These are phyloP conservation scores for Leptinotarsa lineolata DNA, from an alignment of 1,140 invertebrate species.

Conservation along the genomic window DNA sequence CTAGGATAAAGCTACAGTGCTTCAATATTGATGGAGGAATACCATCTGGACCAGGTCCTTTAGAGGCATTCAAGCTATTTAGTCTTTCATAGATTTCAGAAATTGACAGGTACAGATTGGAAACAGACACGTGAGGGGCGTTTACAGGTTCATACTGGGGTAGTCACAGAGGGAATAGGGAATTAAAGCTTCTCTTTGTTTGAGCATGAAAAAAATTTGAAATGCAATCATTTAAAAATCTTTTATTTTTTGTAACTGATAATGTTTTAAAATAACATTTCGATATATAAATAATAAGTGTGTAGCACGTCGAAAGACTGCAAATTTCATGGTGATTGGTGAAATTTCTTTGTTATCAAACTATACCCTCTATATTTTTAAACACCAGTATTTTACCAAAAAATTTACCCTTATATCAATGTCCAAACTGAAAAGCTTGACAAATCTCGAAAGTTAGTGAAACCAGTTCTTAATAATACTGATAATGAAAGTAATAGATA, in stretches of 20 bases:
- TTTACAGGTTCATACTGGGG: no score
- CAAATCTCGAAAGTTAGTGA: neutral
- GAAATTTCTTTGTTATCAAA: conserved; percentile 38
- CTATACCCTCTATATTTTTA: conserved; percentile 33
- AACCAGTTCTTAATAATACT: conserved; percentile 19
- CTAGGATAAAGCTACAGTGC: no score
- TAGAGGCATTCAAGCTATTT: no score
- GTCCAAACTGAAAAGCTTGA: conserved; percentile 32
- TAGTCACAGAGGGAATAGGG: no score
- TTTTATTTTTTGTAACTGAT: conserved; percentile 44
- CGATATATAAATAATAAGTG: conserved; percentile 42
- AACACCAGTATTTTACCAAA: conserved; percentile 30
- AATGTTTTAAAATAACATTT: conserved; percentile 44
- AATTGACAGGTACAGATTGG: no score
- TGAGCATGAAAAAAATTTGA: neutral
- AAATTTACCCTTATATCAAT: conserved; percentile 30
- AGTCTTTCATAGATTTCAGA: no score
- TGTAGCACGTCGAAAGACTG: conserved; percentile 37
- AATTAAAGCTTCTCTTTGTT: neutral
- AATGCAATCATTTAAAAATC: conserved; percentile 33
- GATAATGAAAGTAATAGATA: conserved; percentile 15
- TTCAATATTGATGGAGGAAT: no score
- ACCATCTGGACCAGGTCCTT: no score
- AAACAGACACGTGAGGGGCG: no score
- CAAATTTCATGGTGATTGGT: conserved; percentile 39